Evolutionary conservation across 2,888 invertebrate genomes (phyloP).

Genomic region (Alcis repandata): DNA sequence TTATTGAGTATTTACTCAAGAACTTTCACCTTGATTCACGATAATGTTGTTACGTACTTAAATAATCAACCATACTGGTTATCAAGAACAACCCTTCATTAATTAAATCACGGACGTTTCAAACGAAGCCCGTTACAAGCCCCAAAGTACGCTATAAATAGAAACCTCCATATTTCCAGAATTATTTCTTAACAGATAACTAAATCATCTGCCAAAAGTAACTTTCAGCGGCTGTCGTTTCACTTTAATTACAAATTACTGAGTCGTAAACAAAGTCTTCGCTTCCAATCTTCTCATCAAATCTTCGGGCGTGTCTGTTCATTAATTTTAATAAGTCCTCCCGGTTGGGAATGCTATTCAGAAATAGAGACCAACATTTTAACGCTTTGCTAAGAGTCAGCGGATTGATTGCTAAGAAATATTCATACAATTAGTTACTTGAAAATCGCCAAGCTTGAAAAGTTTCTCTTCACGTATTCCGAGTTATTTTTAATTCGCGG

Average conservation of each 20-base stretch:
- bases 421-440: background rate
- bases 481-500: background rate
- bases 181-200: constrained; percentile 33
- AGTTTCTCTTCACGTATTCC: background rate
- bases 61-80: constrained; percentile 18
- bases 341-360: constrained; percentile 18
- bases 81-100: constrained; percentile 23
- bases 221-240: constrained; percentile 42
- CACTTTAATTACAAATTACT: constrained; percentile 49
- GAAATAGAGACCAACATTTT: constrained; percentile 40
- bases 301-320: constrained; percentile 48
- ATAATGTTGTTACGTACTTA: background rate
- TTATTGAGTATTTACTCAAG: background rate
- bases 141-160: constrained; percentile 35
- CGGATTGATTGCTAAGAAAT: constrained; percentile 3
- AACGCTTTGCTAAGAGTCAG: constrained; percentile 52
- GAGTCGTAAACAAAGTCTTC: constrained; percentile 52
- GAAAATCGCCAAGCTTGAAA: background rate
- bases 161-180: constrained; percentile 30
- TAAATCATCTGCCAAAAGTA: constrained; percentile 42
- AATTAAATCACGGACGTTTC: constrained; percentile 24
- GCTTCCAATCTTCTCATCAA: constrained; percentile 49
- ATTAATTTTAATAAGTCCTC: constrained; percentile 58
- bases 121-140: constrained; percentile 25
- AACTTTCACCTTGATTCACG: background rate